phyloP scores from a whole-genome alignment of 2,797 vertebrate genomes.

The Sebastes vulpes region DNA sequence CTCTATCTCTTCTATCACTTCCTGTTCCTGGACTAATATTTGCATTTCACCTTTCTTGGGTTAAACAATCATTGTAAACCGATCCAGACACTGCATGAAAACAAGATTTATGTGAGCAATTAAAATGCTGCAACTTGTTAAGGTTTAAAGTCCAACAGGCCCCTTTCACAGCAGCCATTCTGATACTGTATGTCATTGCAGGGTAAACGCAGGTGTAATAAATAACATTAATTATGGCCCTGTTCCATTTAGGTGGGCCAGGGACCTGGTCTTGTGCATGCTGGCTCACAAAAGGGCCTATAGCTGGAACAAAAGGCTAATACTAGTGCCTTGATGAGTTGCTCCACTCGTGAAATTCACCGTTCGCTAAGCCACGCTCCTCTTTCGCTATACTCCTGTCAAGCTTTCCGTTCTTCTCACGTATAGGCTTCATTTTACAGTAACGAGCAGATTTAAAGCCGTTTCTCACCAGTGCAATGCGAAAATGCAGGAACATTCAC shows the following conservation, averaged over 20 bases:
- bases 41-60: neutral
- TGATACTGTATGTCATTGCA: neutral
- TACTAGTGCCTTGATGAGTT: neutral
- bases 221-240: too few species aligned
- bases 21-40: neutral
- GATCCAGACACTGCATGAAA: neutral
- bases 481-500: too few species aligned
- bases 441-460: neutral
- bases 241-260: too few species aligned
- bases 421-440: neutral
- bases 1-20: constrained; percentile 2
- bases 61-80: neutral
- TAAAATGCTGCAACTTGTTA: neutral
- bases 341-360: neutral
- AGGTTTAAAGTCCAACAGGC: neutral
- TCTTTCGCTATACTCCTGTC: neutral
- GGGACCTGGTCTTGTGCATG: too few species aligned
- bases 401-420: neutral
- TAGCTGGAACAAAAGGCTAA: neutral
- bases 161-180: too few species aligned
- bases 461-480: too few species aligned
- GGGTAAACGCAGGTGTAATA: too few species aligned
- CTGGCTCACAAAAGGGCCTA: too few species aligned
- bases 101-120: neutral
- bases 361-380: neutral